A percentile compares a stretch with the other conserved stretches of the same genome.
phyloP scores from a whole-genome alignment of 2,113 vertebrate species.

The Arvicanthis niloticus region DNA sequence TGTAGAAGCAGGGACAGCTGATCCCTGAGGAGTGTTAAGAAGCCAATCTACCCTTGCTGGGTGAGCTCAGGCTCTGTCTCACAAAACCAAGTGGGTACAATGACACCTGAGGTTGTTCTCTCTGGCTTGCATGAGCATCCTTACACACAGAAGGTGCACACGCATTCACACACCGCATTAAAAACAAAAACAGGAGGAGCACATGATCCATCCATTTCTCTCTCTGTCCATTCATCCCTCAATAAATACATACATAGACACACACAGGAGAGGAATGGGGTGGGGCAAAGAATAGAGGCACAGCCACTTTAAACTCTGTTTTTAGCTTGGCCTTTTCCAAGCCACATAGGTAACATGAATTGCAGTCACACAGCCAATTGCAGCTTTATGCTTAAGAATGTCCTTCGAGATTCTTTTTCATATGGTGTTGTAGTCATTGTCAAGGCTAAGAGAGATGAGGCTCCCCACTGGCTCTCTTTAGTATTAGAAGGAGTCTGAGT shows the following conservation, averaged over 20 bases:
- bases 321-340: neutral
- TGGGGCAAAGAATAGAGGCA: neutral
- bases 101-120: neutral
- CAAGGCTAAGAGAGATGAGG: neutral
- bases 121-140: too few relatives aligned
- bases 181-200: neutral
- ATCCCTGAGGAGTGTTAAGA: neutral
- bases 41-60: neutral
- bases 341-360: neutral
- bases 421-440: neutral
- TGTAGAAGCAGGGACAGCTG: neutral
- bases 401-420: neutral
- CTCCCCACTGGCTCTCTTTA: neutral
- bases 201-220: neutral
- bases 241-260: neutral
- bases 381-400: neutral
- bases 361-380: neutral
- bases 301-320: neutral
- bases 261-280: neutral
- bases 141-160: neutral
- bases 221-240: neutral
- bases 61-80: neutral
- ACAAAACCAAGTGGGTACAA: neutral
- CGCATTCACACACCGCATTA: neutral
- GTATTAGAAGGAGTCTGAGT: neutral